These are phyloP conservation scores for western clawed frog (Xenopus tropicalis) DNA, from an alignment of 2,113 vertebrate genomes.

Conservation along the genomic window DNA sequence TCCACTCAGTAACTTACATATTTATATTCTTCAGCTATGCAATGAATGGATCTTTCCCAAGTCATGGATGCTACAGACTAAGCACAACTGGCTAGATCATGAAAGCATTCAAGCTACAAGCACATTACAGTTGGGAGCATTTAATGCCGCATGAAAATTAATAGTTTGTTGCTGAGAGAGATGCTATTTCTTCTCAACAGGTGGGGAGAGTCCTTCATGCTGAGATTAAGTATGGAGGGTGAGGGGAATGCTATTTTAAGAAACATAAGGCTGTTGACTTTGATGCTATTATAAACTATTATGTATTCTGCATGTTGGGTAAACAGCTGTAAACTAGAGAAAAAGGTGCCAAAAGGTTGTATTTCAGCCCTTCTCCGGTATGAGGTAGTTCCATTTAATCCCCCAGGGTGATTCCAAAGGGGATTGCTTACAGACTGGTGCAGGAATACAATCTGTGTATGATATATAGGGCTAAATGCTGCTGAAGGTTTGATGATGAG, in stretches of 20 bases:
- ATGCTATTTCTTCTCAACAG: conserved; percentile 37
- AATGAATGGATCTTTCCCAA: too few relatives aligned
- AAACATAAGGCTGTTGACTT: conserved; percentile 41
- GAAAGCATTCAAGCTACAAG: conserved; percentile 7
- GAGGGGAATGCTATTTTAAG: conserved; percentile 38
- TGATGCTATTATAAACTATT: conserved; percentile 39
- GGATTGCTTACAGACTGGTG: background rate
- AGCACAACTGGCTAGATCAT: background rate
- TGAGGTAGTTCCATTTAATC: background rate
- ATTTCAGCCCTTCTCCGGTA: conserved; percentile 4
- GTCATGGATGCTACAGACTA: background rate
- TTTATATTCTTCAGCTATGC: too few relatives aligned
- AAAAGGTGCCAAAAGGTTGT: background rate
- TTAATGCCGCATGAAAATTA: conserved; percentile 34
- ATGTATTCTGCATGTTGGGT: conserved; percentile 27
- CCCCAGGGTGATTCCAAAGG: background rate
- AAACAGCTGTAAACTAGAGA: conserved; percentile 22
- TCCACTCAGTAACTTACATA: too few relatives aligned
- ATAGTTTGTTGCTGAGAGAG: conserved; percentile 27
- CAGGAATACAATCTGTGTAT: background rate
- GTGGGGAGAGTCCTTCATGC: conserved; percentile 34
- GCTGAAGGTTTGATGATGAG: too few relatives aligned
- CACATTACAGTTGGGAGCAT: conserved; percentile 15
- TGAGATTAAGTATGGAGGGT: conserved; percentile 33
- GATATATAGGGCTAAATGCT: too few relatives aligned